Evolutionary conservation across 92 coral and sea anemone species (phyloP).

Genomic region (Palythoa heliodiscus): DNA sequence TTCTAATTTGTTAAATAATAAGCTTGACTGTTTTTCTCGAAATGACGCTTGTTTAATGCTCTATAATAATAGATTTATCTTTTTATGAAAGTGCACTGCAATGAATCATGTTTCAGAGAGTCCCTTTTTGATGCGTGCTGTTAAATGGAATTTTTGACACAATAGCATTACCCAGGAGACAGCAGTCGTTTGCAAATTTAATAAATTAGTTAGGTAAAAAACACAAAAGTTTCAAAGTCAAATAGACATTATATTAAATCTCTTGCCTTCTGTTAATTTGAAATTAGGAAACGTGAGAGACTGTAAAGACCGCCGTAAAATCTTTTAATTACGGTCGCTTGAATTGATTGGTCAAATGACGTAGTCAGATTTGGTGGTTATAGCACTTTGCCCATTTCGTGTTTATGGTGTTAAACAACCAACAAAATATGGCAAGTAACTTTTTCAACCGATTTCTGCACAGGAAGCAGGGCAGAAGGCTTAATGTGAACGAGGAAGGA

Average conservation of each 20-base stretch:
- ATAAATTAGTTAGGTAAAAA: not conserved
- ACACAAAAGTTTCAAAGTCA: not conserved
- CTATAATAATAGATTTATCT: too few species aligned
- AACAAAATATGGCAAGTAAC: slow-evolving; percentile 14
- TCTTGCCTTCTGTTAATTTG: not conserved
- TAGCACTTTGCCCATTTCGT: not conserved
- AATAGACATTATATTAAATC: not conserved
- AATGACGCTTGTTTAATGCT: too few species aligned
- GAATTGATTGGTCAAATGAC: not conserved
- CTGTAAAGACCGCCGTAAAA: not conserved
- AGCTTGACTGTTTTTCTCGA: too few species aligned
- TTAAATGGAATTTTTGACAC: not conserved
- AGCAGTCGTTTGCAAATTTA: not conserved
- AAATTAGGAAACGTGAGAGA: not conserved
- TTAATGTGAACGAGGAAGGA: slow-evolving; percentile 10
- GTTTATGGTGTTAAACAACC: not conserved
- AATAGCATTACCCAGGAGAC: slow-evolving; percentile 5
- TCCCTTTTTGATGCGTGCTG: too few species aligned
- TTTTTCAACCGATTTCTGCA: slow-evolving; percentile 17
- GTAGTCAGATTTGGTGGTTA: not conserved
- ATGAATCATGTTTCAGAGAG: too few species aligned
- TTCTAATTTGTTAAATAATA: too few species aligned
- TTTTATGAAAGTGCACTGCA: too few species aligned
- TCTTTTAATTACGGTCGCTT: not conserved
- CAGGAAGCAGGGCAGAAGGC: slow-evolving; percentile 6